Evolutionary conservation across 2,113 vertebrate genomes (phyloP).

Genomic region (Hystrix brachyura): DNA sequence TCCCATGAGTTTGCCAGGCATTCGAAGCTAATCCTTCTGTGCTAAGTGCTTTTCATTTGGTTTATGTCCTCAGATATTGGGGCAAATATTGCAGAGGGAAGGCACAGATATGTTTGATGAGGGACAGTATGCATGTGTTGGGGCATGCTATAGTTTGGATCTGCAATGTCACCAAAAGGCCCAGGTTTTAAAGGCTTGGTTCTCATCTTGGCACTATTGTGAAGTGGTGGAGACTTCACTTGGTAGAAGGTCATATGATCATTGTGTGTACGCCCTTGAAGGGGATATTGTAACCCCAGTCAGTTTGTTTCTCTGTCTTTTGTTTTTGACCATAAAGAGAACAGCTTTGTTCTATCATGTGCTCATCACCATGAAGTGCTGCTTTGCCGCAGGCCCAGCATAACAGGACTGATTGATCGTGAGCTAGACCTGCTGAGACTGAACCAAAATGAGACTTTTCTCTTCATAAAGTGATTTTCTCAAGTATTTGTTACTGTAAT

Average conservation of each 20-base stretch:
- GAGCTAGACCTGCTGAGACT: not conserved
- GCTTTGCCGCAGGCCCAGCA: not conserved
- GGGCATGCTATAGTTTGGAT: not conserved
- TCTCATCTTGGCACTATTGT: not conserved
- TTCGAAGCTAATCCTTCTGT: not conserved
- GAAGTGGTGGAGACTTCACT: not conserved
- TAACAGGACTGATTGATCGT: not conserved
- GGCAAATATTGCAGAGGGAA: not conserved
- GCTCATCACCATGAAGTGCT: not conserved
- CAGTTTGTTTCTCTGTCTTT: not conserved
- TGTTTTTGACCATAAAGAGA: not conserved
- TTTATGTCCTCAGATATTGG: not conserved
- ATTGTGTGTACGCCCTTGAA: not conserved
- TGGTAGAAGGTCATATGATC: not conserved
- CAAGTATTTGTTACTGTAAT: not conserved
- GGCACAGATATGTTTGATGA: not conserved
- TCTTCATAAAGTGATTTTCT: not conserved
- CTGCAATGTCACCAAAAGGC: not conserved
- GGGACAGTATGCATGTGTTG: not conserved
- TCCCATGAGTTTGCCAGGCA: not conserved
- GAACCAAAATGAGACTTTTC: not conserved
- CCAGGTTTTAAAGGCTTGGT: not conserved
- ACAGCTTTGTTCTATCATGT: not conserved
- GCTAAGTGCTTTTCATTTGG: not conserved
- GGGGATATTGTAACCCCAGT: not conserved